Evolutionary conservation across 1,140 invertebrate species (phyloP).

Genomic region (Conopomorpha cramerella): DNA sequence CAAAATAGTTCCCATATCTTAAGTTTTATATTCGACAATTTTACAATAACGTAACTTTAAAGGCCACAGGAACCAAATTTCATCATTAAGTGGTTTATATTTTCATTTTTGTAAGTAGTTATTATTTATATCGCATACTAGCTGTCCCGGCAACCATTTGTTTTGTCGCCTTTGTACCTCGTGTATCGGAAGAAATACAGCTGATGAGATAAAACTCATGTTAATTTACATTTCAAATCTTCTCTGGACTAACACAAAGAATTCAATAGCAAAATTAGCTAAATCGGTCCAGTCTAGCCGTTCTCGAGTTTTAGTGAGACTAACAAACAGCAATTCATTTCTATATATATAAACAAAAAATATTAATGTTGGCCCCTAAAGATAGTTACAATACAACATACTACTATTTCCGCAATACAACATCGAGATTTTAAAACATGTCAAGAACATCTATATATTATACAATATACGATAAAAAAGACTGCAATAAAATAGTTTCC

Average conservation of each 20-base stretch:
- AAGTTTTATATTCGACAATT: constrained; percentile 9
- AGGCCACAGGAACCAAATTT: too few relatives aligned
- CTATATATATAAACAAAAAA: not conserved
- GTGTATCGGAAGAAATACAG: too few relatives aligned
- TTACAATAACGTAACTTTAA: too few relatives aligned
- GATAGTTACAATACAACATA: constrained; percentile 8
- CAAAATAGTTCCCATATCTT: constrained; percentile 8
- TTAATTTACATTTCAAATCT: constrained; percentile 14
- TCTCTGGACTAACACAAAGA: constrained; percentile 14
- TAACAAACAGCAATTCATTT: not conserved
- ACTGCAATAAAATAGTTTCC: not conserved
- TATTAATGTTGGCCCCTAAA: constrained; percentile 14
- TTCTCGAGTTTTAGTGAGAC: constrained; percentile 10
- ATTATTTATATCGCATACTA: too few relatives aligned
- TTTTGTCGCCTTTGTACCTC: too few relatives aligned
- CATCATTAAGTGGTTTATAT: too few relatives aligned
- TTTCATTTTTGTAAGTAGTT: too few relatives aligned
- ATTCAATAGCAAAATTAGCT: constrained; percentile 13
- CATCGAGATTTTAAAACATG: constrained; percentile 28
- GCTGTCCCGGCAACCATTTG: too few relatives aligned
- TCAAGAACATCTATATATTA: constrained; percentile 3
- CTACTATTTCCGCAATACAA: constrained; percentile 20
- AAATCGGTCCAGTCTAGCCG: too few relatives aligned
- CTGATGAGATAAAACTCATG: too few relatives aligned
- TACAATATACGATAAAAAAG: not conserved